Conservation (phyloP, 2,888 invertebrate genomes). For the Drosophila helvetica region DNA sequence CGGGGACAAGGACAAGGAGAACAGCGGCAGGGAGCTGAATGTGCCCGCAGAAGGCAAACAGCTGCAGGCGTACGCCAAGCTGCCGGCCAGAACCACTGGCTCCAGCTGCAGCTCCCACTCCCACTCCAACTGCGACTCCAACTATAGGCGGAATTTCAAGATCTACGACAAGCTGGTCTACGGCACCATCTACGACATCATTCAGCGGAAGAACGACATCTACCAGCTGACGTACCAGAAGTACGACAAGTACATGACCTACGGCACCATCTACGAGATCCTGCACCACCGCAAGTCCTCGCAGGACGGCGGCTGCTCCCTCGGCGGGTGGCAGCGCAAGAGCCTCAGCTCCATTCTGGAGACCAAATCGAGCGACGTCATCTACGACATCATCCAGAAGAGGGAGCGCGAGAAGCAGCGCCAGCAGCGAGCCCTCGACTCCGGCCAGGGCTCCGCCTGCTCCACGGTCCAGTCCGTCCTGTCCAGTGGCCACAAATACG, state of each 20-base stretch:
- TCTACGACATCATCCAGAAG: conserved; percentile 83
- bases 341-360: conserved; percentile 82
- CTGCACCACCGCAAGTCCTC: conserved; percentile 83
- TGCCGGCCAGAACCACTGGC: conserved; percentile 7
- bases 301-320: conserved; percentile 46
- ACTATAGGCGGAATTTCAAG: conserved; percentile 82
- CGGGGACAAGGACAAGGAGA: conserved; percentile 50
- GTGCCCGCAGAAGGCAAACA: conserved; percentile 40
- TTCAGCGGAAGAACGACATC: conserved; percentile 83
- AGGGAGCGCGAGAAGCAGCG: conserved; percentile 58
- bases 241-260: conserved; percentile 84
- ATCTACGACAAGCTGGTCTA: conserved; percentile 84
- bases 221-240: conserved; percentile 83
- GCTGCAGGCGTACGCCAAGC: conserved; percentile 29
- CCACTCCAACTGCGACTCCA: conserved; percentile 46
- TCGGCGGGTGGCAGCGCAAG: conserved; percentile 80
- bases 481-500: conserved; percentile 75
- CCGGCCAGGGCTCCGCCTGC: neutral
- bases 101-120: neutral
- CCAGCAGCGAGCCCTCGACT: conserved; percentile 14
- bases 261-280: conserved; percentile 84
- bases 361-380: conserved; percentile 73
- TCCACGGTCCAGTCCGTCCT: neutral
- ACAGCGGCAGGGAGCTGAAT: conserved; percentile 8
- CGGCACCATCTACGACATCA: conserved; percentile 84